Evolutionary conservation across 2,888 invertebrate species (phyloP).

Genomic region (Lochmaea crataegi): DNA sequence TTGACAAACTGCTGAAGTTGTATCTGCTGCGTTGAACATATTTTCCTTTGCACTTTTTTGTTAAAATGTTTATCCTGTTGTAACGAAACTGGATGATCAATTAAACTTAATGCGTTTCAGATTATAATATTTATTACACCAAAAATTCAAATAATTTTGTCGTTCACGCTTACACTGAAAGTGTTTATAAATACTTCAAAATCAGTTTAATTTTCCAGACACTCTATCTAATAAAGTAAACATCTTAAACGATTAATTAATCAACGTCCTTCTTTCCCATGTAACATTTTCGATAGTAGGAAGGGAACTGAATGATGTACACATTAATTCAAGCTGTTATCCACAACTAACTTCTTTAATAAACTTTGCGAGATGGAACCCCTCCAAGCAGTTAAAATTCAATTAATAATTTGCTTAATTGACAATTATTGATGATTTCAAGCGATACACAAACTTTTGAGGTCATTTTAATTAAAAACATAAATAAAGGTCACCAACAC

Average conservation of each 20-base stretch:
- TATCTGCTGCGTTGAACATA: too few relatives aligned
- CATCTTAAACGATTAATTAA: constrained; percentile 29
- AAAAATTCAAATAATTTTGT: background rate
- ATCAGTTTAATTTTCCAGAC: constrained; percentile 13
- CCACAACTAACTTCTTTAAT: constrained; percentile 28
- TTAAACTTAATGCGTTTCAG: background rate
- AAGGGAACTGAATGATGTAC: constrained; percentile 22
- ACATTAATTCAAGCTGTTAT: constrained; percentile 30
- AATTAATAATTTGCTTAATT: constrained; percentile 31
- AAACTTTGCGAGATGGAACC: constrained; percentile 17
- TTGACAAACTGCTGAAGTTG: too few relatives aligned
- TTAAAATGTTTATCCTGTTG: too few relatives aligned
- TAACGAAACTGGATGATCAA: background rate
- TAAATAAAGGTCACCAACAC: too few relatives aligned
- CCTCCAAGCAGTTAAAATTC: constrained; percentile 23
- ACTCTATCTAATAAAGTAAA: constrained; percentile 18
- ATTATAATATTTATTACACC: background rate
- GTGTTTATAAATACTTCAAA: constrained; percentile 1
- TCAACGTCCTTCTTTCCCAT: constrained; percentile 29
- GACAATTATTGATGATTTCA: constrained; percentile 28
- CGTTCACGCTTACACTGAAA: background rate
- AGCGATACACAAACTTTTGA: too few relatives aligned
- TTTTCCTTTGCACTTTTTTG: too few relatives aligned
- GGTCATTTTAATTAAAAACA: too few relatives aligned
- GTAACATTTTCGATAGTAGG: constrained; percentile 18